phyloP scores from a whole-genome alignment of 1,140 invertebrate genomes.

The Drosophila arawakana region DNA sequence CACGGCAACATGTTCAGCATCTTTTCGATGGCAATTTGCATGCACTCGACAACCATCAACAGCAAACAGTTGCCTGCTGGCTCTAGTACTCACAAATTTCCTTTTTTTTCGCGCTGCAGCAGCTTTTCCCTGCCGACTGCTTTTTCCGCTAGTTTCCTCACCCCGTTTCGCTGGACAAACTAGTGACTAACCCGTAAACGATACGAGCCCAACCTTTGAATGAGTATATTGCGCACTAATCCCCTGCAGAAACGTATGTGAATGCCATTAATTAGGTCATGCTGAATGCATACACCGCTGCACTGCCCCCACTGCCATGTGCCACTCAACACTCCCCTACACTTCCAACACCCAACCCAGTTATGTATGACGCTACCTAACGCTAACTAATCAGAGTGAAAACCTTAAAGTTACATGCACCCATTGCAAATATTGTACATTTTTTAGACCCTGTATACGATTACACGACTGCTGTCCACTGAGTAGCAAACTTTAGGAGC shows the following conservation, averaged over 20 bases:
- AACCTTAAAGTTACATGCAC: too few relatives aligned
- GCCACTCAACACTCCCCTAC: background rate
- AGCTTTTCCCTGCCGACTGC: background rate
- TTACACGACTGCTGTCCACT: too few relatives aligned
- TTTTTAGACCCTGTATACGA: too few relatives aligned
- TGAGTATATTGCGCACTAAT: conserved; percentile 51
- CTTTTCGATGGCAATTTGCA: conserved; percentile 80
- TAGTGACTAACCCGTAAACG: conserved; percentile 27
- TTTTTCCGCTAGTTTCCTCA: too few relatives aligned
- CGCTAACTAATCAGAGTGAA: too few relatives aligned
- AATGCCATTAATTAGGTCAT: conserved; percentile 53
- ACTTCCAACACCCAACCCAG: too few relatives aligned
- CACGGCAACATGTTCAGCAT: conserved; percentile 74
- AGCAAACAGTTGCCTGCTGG: conserved; percentile 73
- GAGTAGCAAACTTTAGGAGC: too few relatives aligned
- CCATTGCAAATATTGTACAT: too few relatives aligned
- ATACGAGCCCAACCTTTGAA: conserved; percentile 58
- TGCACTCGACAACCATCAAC: conserved; percentile 81
- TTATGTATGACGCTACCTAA: too few relatives aligned
- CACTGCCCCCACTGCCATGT: background rate
- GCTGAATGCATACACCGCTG: conserved; percentile 21
- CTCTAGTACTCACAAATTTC: background rate
- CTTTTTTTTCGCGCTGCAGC: conserved; percentile 2
- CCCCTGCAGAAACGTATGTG: conserved; percentile 45
- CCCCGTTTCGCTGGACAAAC: too few relatives aligned